Conservation (phyloP, 2,113 vertebrate species). For the Sialia sialis region DNA sequence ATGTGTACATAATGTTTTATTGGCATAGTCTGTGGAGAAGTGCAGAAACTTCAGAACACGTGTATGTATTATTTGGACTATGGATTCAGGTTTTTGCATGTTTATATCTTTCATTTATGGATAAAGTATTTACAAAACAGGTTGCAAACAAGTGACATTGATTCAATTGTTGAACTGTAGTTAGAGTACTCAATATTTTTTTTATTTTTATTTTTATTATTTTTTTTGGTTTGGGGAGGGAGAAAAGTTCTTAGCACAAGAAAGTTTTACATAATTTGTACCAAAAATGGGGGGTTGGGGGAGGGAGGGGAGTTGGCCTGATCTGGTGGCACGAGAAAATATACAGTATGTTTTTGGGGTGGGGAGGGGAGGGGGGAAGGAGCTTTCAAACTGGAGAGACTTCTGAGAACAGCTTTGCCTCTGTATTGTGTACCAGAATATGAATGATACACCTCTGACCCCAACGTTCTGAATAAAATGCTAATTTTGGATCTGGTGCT, state of each 20-base stretch:
- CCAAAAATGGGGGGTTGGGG: constrained; percentile 78
- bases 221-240: constrained; percentile 71
- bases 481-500: constrained; percentile 96
- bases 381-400: constrained; percentile 89
- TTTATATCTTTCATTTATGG: constrained; percentile 97
- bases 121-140: constrained; percentile 93
- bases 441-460: constrained; percentile 95
- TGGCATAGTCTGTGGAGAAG: constrained; percentile 93
- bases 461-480: constrained; percentile 98
- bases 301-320: constrained; percentile 66
- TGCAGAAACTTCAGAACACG: constrained; percentile 91
- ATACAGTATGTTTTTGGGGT: constrained; percentile 59
- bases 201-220: constrained; percentile 73
- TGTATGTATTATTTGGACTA: constrained; percentile 98
- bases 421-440: constrained; percentile 95
- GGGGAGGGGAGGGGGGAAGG: constrained; percentile 64
- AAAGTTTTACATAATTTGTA: constrained; percentile 97
- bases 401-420: constrained; percentile 90
- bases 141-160: constrained; percentile 87
- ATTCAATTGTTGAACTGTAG: constrained; percentile 89
- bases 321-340: constrained; percentile 77
- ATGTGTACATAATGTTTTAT: constrained; percentile 99
- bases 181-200: constrained; percentile 85
- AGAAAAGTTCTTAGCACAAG: constrained; percentile 94
- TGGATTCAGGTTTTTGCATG: constrained; percentile 98